Conservation (phyloP, 2,113 vertebrate species). For the Bombycilla garrulus region DNA sequence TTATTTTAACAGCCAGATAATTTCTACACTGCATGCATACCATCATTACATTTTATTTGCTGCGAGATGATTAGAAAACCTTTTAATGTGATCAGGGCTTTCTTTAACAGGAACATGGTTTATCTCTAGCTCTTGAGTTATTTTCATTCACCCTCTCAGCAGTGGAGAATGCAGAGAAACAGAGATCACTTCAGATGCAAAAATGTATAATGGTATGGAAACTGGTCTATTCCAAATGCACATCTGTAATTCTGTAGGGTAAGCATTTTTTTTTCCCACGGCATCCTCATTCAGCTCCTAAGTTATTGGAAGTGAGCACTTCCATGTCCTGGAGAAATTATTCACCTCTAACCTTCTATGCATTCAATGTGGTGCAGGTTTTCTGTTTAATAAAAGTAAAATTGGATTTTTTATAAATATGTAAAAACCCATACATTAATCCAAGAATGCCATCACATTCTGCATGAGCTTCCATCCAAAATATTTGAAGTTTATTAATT, state of each 20-base stretch:
- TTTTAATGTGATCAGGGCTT: slow-evolving; percentile 38
- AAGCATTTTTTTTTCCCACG: not conserved
- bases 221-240: not conserved
- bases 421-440: not conserved
- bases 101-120: slow-evolving; percentile 8
- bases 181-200: slow-evolving; percentile 28
- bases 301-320: slow-evolving; percentile 14
- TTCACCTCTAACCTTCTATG: not conserved
- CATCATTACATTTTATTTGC: slow-evolving; percentile 36
- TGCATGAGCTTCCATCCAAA: not conserved
- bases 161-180: slow-evolving; percentile 50
- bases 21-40: not conserved
- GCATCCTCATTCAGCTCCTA: not conserved
- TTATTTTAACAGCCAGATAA: not conserved
- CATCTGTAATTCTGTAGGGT: slow-evolving; percentile 3
- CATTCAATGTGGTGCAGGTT: not conserved
- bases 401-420: not conserved
- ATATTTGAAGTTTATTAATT: slow-evolving; percentile 20
- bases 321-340: not conserved
- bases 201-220: slow-evolving; percentile 8
- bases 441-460: not conserved
- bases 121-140: slow-evolving; percentile 36
- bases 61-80: slow-evolving; percentile 43
- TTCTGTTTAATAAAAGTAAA: not conserved
- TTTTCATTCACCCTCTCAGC: slow-evolving; percentile 43